These are phyloP conservation scores for Drosophila sechellia DNA, from an alignment of 1,140 invertebrate species.

Conservation along the genomic window DNA sequence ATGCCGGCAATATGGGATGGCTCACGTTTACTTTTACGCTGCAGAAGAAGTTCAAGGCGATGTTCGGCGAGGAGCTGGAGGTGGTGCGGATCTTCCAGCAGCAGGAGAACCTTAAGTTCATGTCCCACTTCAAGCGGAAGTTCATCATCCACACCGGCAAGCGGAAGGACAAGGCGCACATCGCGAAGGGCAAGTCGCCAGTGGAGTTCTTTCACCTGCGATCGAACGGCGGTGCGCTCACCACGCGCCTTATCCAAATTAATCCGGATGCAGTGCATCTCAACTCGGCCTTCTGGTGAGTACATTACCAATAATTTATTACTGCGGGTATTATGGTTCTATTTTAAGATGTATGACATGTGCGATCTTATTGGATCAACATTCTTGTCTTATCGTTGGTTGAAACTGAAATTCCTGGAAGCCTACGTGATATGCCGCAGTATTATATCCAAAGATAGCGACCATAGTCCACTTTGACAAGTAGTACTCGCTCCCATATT, in stretches of 20 bases:
- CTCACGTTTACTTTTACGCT: constrained; percentile 99
- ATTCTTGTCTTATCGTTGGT: constrained; percentile 30
- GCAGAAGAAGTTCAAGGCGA: constrained; percentile 98
- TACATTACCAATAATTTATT: not conserved
- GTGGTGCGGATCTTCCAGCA: constrained; percentile 99
- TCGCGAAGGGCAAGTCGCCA: constrained; percentile 85
- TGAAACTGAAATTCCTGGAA: not conserved
- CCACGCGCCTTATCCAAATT: constrained; percentile 96
- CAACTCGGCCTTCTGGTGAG: constrained; percentile 94
- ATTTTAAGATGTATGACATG: not conserved
- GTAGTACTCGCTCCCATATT: not conserved
- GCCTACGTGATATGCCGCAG: not conserved
- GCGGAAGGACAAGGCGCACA: constrained; percentile 88
- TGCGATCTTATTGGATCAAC: not conserved
- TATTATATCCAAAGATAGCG: not conserved
- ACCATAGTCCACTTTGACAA: not conserved
- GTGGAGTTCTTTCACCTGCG: constrained; percentile 98
- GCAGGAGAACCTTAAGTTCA: constrained; percentile 99
- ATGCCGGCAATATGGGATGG: constrained; percentile 99
- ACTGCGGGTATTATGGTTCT: not conserved
- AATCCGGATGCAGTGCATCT: constrained; percentile 91
- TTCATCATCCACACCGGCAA: constrained; percentile 98
- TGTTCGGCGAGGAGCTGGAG: constrained; percentile 98
- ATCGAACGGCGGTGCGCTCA: constrained; percentile 97
- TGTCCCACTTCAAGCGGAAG: constrained; percentile 98